Base-by-base conservation (phyloP, 2,888 invertebrate species). In the Mythimna albipuncta region DNA sequence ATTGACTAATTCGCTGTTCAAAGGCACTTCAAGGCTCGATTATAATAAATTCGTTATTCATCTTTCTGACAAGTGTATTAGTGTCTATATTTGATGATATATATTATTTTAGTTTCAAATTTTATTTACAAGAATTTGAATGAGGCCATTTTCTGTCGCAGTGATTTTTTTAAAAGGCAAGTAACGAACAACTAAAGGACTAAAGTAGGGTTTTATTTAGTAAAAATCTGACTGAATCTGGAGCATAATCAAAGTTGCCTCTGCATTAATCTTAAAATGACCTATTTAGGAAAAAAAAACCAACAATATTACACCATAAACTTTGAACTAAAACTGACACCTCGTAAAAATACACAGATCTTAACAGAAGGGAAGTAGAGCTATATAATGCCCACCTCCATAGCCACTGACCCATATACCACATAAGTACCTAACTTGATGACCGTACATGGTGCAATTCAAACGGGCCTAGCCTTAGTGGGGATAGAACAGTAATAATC, bases 361-460 rank as follows among this genome's bases (percentile, higher is more conserved):
- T 63, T 62, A 72, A 47, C 35, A 68, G 50, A 61, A 64, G 64
- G 19, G 19, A 65, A 52, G 47, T 57, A 13, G 35, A 54, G 32
- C 32, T 52, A 64, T 74, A 69, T 57, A 72, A 7, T 58, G 6
- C 38, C 11, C 21, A 68, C 68, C 62, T 58, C 58, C 11, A 41
- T 54, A 68, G 50, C 9, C 21, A 75, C 57, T 68, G 64, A 59
- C 66, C 54, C 13, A 62, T 41, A 41, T 41, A 41, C 10, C 58
- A 70, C 41, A 44, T 65, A 41, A 26, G 26, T 44, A 65, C 64
- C 65, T 44, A 59, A 65, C 11, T 75, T 69, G 65, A 80, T 61
- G 69, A 66, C 69, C 64, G 47, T 69, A 63, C 63, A 69, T 16
- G 69, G 54, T 61, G 70, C 69, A 64, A 81, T 72, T 80, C 64